Conservation (phyloP, 2,888 invertebrate species). For the Steinernema scapterisci region DNA sequence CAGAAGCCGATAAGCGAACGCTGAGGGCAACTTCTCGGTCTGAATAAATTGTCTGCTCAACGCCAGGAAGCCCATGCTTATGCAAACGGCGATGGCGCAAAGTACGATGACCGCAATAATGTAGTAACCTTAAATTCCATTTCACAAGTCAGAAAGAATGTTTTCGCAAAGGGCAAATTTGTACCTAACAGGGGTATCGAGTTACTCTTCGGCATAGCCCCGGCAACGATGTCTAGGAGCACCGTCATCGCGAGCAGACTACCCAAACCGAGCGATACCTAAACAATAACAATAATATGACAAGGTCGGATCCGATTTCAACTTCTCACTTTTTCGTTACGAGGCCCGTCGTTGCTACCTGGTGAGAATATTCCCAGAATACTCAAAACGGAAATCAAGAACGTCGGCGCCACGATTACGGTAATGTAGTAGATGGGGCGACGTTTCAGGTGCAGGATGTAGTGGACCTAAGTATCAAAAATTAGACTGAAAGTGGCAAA, state of each 20-base stretch:
- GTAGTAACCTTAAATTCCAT: conserved; percentile 48
- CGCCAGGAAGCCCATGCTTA: conserved; percentile 59
- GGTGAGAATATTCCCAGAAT: conserved; percentile 64
- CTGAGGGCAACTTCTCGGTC: conserved; percentile 39
- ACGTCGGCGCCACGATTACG: conserved; percentile 62
- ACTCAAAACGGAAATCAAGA: conserved; percentile 59
- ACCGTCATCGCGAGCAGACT: conserved; percentile 60
- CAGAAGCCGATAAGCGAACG: conserved; percentile 42
- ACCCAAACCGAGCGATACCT: conserved; percentile 60
- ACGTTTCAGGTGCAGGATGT: conserved; percentile 61
- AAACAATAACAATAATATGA: conserved; percentile 18
- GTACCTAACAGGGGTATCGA: conserved; percentile 59
- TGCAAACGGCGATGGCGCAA: conserved; percentile 59
- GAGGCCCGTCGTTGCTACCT: conserved; percentile 57
- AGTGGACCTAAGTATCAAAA: conserved; percentile 50
- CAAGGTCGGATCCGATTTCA: conserved; percentile 25
- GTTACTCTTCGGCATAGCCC: conserved; percentile 63
- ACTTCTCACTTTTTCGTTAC: conserved; percentile 54
- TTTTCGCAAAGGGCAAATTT: background rate
- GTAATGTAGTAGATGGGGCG: conserved; percentile 62
- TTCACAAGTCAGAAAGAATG: background rate
- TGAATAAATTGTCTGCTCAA: conserved; percentile 56
- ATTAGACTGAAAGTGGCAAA: conserved; percentile 39
- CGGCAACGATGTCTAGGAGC: conserved; percentile 60
- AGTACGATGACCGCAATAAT: conserved; percentile 60